phyloP scores from a whole-genome alignment of 2,797 vertebrate species.

The Cynopterus sphinx region DNA sequence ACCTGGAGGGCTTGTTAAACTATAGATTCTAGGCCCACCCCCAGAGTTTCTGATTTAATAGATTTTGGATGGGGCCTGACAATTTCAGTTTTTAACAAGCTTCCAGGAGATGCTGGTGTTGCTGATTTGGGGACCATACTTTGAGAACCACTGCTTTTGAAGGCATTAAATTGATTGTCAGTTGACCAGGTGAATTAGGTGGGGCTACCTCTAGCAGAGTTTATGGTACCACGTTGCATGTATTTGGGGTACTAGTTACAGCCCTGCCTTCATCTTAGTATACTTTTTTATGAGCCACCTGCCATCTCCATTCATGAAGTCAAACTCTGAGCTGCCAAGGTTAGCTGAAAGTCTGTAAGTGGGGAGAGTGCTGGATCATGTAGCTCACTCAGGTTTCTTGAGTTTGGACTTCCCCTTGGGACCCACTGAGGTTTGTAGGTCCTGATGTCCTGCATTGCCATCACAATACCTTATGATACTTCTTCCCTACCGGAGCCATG shows the following conservation, averaged over 20 bases:
- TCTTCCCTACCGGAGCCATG: background rate
- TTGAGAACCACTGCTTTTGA: background rate
- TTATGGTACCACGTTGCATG: too few relatives aligned
- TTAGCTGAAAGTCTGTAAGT: background rate
- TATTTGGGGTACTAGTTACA: background rate
- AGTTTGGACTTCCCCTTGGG: background rate
- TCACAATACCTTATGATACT: background rate
- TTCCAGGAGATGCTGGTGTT: conserved; percentile 19
- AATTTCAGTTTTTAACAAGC: background rate
- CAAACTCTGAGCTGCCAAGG: background rate
- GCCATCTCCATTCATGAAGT: background rate
- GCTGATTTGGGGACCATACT: background rate
- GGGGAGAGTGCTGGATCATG: background rate
- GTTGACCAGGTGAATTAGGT: background rate
- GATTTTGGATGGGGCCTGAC: background rate
- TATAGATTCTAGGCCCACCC: background rate
- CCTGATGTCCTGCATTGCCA: background rate
- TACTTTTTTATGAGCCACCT: background rate
- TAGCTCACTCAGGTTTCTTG: background rate
- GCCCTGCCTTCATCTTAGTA: background rate
- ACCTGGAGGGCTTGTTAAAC: background rate
- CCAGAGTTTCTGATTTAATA: background rate
- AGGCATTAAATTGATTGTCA: background rate
- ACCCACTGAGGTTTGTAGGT: background rate
- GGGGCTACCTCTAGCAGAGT: background rate